A percentile compares a stretch with the other conserved stretches of the same genome.
These are phyloP conservation scores for Etheostoma nigrum DNA, from an alignment of 2,797 vertebrate genomes.

Conservation along the genomic window DNA sequence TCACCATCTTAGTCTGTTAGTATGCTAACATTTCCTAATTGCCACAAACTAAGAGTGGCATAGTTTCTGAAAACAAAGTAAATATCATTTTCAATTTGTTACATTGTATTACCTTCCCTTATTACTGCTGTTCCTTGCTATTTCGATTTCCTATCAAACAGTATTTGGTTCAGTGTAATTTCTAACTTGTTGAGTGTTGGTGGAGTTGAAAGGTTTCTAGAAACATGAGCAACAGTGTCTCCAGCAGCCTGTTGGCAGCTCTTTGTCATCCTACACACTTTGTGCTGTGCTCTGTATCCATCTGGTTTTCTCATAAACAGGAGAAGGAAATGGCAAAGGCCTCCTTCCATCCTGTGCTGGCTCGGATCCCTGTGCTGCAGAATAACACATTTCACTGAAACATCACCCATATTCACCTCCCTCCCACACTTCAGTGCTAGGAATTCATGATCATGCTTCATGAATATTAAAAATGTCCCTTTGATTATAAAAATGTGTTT, in stretches of 20 bases:
- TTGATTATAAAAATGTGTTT: background rate
- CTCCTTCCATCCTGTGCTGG: slow-evolving; percentile 18
- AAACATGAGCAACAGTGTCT: slow-evolving; percentile 7
- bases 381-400: slow-evolving; percentile 36
- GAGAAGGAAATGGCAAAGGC: slow-evolving; percentile 37
- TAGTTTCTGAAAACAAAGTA: no score
- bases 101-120: background rate
- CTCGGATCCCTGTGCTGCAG: slow-evolving; percentile 24
- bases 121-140: background rate
- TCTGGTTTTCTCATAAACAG: slow-evolving; percentile 33
- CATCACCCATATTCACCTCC: background rate
- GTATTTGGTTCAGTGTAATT: background rate
- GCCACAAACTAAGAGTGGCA: no score
- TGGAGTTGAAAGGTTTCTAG: slow-evolving; percentile 3
- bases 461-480: background rate
- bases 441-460: background rate
- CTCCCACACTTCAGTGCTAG: background rate
- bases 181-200: slow-evolving; percentile 19
- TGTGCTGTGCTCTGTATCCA: slow-evolving; percentile 12
- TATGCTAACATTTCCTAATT: background rate
- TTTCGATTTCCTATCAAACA: background rate
- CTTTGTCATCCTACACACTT: background rate
- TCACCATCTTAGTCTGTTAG: no score
- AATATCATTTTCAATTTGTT: background rate
- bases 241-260: slow-evolving; percentile 10